Evolutionary conservation across 2,113 vertebrate species (phyloP).

Genomic region (Nerophis lumbriciformis): DNA sequence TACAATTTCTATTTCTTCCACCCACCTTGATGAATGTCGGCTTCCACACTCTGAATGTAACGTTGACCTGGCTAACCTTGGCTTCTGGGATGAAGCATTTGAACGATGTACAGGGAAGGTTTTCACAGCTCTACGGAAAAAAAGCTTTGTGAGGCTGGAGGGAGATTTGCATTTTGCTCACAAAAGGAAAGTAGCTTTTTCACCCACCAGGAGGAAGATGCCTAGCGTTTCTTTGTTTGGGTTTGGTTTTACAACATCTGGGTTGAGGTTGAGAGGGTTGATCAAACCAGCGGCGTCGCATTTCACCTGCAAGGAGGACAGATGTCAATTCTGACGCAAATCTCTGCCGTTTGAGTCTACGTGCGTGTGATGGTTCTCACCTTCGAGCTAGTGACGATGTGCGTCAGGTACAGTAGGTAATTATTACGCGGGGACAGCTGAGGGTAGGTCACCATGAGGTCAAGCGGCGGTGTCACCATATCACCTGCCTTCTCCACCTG

Average conservation of each 20-base stretch:
- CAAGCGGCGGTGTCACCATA: conserved; percentile 72
- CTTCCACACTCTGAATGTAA: conserved; percentile 87
- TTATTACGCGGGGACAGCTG: conserved; percentile 70
- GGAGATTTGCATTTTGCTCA: not conserved
- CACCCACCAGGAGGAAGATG: conserved; percentile 78
- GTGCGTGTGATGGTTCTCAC: conserved; percentile 34
- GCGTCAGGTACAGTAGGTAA: conserved; percentile 79
- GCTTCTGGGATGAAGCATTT: conserved; percentile 72
- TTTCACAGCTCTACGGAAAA: conserved; percentile 75
- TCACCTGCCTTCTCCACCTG: conserved; percentile 79
- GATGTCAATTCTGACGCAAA: not conserved
- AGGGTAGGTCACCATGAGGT: conserved; percentile 78
- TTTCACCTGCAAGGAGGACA: conserved; percentile 64
- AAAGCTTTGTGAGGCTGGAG: conserved; percentile 1
- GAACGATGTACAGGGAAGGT: conserved; percentile 67
- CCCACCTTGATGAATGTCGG: conserved; percentile 88
- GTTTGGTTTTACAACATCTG: conserved; percentile 12
- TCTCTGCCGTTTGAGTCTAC: not conserved
- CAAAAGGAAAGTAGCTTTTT: not conserved
- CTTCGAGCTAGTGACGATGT: conserved; percentile 68
- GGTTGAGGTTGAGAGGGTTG: conserved; percentile 67
- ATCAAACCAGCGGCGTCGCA: conserved; percentile 62
- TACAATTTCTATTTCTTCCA: not conserved
- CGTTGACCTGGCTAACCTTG: conserved; percentile 76
- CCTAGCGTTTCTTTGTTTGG: conserved; percentile 75